Percentiles rank a stretch among this genome's conserved stretches.
These are phyloP conservation scores for Aplysina aerophoba DNA, from an alignment of 37 sponge, comb jelly and placozoan genomes.

Conservation along the genomic window DNA sequence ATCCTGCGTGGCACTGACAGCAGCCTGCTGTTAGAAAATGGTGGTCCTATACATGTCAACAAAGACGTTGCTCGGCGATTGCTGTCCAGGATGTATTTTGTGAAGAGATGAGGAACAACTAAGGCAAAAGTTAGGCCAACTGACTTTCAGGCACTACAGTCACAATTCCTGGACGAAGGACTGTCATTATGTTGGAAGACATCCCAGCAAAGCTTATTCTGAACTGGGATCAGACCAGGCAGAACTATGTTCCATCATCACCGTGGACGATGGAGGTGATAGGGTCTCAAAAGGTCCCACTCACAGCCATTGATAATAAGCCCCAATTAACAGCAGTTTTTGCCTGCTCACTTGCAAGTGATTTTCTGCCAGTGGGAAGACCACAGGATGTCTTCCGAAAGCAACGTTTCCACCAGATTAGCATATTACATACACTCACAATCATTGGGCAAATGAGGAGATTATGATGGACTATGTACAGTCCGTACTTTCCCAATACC, in stretches of 20 bases:
- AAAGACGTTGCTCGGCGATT: neutral
- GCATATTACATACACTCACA: constrained; percentile 12
- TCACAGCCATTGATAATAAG: constrained; percentile 13
- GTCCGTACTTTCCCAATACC: neutral
- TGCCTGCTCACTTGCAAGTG: constrained; percentile 11
- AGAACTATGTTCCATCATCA: neutral
- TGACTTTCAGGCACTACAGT: neutral
- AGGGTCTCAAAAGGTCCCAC: neutral
- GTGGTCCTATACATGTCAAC: neutral
- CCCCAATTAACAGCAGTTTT: constrained; percentile 17
- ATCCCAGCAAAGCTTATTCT: neutral
- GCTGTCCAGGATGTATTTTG: neutral
- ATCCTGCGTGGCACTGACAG: no score
- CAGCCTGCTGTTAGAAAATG: neutral
- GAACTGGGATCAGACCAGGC: neutral
- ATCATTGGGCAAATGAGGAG: neutral
- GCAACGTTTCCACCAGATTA: neutral
- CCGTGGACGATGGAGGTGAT: constrained; percentile 3
- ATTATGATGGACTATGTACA: neutral
- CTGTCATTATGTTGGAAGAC: neutral
- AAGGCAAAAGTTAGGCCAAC: neutral
- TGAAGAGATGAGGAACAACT: neutral
- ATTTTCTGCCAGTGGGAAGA: constrained; percentile 7
- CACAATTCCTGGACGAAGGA: neutral
- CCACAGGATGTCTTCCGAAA: constrained; percentile 6